Conservation (phyloP, 2,797 vertebrate genomes). For the Chloroceryle inda region DNA sequence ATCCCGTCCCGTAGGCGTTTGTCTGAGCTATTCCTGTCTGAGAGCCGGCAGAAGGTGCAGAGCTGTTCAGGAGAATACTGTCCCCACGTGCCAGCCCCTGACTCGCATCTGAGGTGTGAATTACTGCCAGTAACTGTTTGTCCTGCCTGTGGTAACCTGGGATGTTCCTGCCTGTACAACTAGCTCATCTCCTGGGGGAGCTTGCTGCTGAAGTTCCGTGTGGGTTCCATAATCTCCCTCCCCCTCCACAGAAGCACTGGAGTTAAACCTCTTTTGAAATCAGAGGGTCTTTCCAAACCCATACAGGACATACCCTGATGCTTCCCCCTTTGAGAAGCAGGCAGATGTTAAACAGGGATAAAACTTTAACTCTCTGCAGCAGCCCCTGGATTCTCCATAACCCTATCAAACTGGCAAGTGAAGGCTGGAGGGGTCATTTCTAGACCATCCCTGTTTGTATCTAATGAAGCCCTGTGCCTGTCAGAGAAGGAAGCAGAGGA, state of each 20-base stretch:
- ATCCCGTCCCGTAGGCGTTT: background rate
- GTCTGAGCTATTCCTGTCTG: background rate
- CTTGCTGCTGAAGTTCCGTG: background rate
- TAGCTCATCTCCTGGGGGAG: background rate
- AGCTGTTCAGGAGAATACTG: background rate
- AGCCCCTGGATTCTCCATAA: background rate
- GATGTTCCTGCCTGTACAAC: background rate
- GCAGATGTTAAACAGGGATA: background rate
- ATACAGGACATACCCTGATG: background rate
- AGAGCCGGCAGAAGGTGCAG: constrained; percentile 4
- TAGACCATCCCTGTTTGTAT: background rate
- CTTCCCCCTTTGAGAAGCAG: background rate
- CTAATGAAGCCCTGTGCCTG: background rate
- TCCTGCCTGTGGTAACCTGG: background rate
- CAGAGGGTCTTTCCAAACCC: background rate
- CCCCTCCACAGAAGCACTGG: no score
- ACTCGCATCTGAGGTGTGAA: background rate
- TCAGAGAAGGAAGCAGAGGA: background rate
- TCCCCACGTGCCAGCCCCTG: background rate
- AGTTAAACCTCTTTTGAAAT: background rate
- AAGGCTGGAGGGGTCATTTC: background rate
- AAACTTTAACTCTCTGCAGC: background rate
- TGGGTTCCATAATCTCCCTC: background rate
- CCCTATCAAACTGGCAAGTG: accelerated
- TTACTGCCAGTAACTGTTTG: background rate